Conservation (phyloP, 2,113 vertebrate genomes). For the Cryptomyrus ogoouensis region DNA sequence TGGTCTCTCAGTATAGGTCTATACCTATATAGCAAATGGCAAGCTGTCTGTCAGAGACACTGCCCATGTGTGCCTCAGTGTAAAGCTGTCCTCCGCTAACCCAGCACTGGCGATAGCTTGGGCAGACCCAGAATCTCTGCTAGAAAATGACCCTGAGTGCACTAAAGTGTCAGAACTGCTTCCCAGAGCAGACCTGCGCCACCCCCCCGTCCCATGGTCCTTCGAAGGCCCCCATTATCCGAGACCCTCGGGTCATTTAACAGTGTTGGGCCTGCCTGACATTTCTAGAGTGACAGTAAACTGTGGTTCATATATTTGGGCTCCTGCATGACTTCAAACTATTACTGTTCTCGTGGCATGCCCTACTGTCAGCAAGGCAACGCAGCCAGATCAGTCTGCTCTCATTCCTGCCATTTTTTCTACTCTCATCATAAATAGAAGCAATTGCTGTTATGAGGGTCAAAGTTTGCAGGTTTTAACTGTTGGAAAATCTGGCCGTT, state of each 20-base stretch:
- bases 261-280: neutral
- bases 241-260: neutral
- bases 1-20: neutral
- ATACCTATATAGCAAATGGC: neutral
- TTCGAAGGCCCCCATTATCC: neutral
- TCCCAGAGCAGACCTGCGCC: neutral
- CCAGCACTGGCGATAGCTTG: neutral
- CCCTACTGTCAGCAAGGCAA: neutral
- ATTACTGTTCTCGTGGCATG: neutral
- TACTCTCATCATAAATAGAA: neutral
- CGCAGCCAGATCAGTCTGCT: neutral
- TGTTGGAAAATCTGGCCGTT: neutral
- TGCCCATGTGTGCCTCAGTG: neutral
- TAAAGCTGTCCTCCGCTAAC: neutral
- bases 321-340: neutral
- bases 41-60: neutral
- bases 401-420: neutral
- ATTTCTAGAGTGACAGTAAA: neutral
- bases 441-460: neutral
- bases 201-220: neutral
- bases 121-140: neutral
- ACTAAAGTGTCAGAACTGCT: neutral
- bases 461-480: neutral
- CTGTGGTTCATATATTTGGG: neutral
- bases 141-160: neutral